phyloP scores from a whole-genome alignment of 2,888 invertebrate species.

The Drosophila rellima region DNA sequence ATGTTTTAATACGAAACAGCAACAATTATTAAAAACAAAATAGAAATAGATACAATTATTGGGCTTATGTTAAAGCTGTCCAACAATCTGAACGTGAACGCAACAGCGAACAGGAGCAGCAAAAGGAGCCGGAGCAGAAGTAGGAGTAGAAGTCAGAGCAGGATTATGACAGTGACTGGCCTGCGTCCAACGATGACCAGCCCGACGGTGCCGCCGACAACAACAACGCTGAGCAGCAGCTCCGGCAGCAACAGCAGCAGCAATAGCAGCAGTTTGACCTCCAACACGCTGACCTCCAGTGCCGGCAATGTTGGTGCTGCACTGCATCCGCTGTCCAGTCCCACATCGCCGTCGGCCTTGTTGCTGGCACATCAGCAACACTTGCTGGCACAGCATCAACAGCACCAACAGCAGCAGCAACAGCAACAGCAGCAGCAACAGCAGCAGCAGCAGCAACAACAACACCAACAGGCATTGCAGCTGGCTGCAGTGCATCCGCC shows the following conservation, averaged over 20 bases:
- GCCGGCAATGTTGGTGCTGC: slow-evolving; percentile 51
- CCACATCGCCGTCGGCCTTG: slow-evolving; percentile 82
- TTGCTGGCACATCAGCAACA: slow-evolving; percentile 81
- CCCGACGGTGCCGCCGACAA: slow-evolving; percentile 87
- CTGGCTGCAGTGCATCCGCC: slow-evolving; percentile 77
- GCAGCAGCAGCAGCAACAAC: slow-evolving; percentile 64
- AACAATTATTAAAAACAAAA: slow-evolving; percentile 27
- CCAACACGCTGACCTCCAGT: slow-evolving; percentile 41
- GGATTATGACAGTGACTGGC: slow-evolving; percentile 88
- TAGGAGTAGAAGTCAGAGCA: slow-evolving; percentile 44
- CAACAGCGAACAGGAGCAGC: slow-evolving; percentile 33
- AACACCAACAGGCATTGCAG: slow-evolving; percentile 70
- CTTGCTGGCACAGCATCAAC: slow-evolving; percentile 61
- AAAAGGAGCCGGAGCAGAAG: slow-evolving; percentile 18
- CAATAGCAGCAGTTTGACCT: slow-evolving; percentile 50
- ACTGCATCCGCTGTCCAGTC: slow-evolving; percentile 65
- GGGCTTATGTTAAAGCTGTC: slow-evolving; percentile 86
- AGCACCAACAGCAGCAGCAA: slow-evolving; percentile 79
- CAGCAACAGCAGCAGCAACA: slow-evolving; percentile 74
- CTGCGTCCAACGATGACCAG: slow-evolving; percentile 89
- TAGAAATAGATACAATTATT: slow-evolving; percentile 11
- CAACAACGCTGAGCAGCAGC: slow-evolving; percentile 75
- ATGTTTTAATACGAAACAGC: slow-evolving; percentile 42
- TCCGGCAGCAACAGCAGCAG: slow-evolving; percentile 50
- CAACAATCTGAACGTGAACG: slow-evolving; percentile 44